Conservation (phyloP, 1,140 invertebrate genomes). For the Colletes latitarsis region DNA sequence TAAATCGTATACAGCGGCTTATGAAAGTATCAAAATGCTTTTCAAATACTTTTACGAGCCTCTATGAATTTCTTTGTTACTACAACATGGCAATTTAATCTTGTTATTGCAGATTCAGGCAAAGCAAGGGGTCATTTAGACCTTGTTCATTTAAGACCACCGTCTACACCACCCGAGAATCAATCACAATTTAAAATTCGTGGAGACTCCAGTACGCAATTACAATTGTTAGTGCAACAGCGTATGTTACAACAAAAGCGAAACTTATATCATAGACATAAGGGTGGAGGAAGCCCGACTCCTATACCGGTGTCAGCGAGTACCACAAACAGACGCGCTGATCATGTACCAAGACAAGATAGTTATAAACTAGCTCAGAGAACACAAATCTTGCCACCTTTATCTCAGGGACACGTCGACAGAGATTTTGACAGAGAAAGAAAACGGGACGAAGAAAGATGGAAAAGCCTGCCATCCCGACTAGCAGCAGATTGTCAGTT, state of each 20-base stretch:
- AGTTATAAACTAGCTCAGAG: constrained; percentile 85
- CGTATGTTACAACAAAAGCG: constrained; percentile 84
- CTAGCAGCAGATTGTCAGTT: constrained; percentile 76
- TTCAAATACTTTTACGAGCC: too few relatives aligned
- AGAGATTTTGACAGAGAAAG: constrained; percentile 70
- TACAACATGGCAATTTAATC: background rate
- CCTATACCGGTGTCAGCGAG: constrained; percentile 59
- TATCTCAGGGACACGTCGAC: constrained; percentile 72
- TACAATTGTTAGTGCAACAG: constrained; percentile 83
- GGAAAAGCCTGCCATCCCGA: constrained; percentile 76
- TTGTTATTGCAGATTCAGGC: constrained; percentile 69
- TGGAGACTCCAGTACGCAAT: constrained; percentile 73
- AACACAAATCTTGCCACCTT: constrained; percentile 81
- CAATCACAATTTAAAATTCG: constrained; percentile 73
- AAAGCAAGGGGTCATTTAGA: constrained; percentile 75
- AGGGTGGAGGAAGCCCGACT: constrained; percentile 75
- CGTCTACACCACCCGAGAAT: constrained; percentile 70
- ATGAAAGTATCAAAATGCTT: too few relatives aligned
- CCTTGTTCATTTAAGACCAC: constrained; percentile 73
- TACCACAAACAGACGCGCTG: constrained; percentile 72
- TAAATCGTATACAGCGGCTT: background rate
- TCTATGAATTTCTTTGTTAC: background rate
- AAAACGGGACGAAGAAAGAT: constrained; percentile 74
- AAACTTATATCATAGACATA: constrained; percentile 83
- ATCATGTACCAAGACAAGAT: constrained; percentile 82